Percentiles rank a stretch among this genome's conserved stretches.
Evolutionary conservation across 2,888 invertebrate species (phyloP).

Genomic region (Nephrotoma appendiculata): DNA sequence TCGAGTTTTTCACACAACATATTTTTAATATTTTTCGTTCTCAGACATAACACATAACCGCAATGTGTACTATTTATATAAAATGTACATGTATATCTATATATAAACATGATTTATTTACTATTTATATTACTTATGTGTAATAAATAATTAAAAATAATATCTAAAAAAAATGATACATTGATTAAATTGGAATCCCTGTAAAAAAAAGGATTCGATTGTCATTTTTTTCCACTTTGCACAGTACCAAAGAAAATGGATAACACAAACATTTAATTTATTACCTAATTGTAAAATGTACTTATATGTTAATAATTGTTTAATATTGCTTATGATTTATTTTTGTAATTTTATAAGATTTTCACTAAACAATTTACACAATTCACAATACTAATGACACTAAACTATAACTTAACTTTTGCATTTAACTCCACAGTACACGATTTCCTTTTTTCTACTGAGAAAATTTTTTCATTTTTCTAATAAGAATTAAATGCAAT

Average conservation of each 20-base stretch:
- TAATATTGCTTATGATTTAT: not conserved
- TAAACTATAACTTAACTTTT: not conserved
- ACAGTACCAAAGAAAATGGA: not conserved
- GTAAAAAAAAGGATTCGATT: not conserved
- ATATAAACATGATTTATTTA: not conserved
- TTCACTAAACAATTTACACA: not conserved
- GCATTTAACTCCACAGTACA: not conserved
- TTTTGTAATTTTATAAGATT: not conserved
- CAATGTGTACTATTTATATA: not conserved
- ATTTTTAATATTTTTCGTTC: not conserved
- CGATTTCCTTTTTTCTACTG: not conserved
- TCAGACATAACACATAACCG: not conserved
- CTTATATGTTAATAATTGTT: not conserved
- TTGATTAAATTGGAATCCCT: not conserved
- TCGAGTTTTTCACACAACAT: not conserved
- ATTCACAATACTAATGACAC: not conserved
- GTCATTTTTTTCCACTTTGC: not conserved
- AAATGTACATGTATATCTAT: not conserved
- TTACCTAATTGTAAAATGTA: not conserved
- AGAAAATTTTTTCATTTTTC: not conserved
- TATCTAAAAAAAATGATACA: no score
- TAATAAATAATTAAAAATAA: not conserved
- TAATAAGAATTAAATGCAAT: not conserved
- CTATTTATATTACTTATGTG: not conserved
- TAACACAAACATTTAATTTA: not conserved